These are phyloP conservation scores for Prolemur simus DNA, from an alignment of 2,113 vertebrate species.

Conservation along the genomic window DNA sequence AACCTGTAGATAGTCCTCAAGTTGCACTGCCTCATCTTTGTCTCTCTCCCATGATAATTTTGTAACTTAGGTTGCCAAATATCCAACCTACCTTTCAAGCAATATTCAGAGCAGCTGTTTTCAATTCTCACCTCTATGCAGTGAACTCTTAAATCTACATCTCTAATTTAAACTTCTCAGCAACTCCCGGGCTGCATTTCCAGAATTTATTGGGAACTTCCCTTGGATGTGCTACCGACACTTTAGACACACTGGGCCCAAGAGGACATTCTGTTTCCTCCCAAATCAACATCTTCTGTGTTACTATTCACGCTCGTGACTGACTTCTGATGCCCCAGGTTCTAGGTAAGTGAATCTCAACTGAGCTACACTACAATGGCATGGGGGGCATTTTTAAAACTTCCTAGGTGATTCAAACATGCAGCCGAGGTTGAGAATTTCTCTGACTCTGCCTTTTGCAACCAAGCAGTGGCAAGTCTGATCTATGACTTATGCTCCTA, in stretches of 20 bases:
- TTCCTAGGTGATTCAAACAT: not conserved
- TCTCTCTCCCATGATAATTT: not conserved
- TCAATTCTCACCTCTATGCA: not conserved
- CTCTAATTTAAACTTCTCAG: not conserved
- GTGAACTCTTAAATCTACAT: not conserved
- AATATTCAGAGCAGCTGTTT: not conserved
- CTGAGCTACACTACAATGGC: not conserved
- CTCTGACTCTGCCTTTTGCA: not conserved
- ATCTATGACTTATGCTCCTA: not conserved
- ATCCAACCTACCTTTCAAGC: not conserved
- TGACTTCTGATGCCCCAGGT: not conserved
- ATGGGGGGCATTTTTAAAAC: not conserved
- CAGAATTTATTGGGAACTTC: not conserved
- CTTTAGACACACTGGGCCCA: not conserved
- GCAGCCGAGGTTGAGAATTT: not conserved
- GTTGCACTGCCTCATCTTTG: not conserved
- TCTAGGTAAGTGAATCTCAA: not conserved
- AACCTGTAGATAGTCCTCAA: accelerated
- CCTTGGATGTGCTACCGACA: not conserved
- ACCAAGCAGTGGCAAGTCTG: not conserved
- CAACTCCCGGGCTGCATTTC: not conserved
- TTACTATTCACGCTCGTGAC: not conserved
- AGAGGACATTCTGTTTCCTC: not conserved
- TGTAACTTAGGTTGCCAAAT: not conserved
- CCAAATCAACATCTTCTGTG: not conserved